Base-by-base conservation (phyloP, 2,113 vertebrate species). In the Lates calcarifer region DNA sequence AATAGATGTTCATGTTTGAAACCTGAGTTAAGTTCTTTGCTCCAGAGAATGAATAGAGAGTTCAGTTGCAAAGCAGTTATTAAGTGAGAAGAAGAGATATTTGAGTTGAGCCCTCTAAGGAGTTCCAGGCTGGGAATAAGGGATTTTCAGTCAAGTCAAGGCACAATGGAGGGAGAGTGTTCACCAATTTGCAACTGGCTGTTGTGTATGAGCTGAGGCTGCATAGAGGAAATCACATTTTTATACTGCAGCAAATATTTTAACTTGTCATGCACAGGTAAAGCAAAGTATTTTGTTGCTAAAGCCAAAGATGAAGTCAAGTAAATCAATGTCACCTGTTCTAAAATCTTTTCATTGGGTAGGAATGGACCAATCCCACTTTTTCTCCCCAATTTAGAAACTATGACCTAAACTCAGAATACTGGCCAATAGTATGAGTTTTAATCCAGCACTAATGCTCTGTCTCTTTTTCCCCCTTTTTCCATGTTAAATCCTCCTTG, bases 41-140 rank as follows among this genome's bases (percentile, higher is more conserved):
- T 69, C 14, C 0, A 10, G n/a, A 86, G 70, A 72, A 83, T 82
- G 79, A 43, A 33, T 0, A 68, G 79, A 68, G 79, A 65, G 81
- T 74, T 81, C 1, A 57, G 69, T 78, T 76, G 56, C 73, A 89
- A 51, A 45, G 37, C 14, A 2, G 72, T 66, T 82, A 70, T 77
- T 39, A 79, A 74, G 17, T 39, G 29, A 53, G 35, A 5, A 49
- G 60, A 12, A 2, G 9, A 65, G 29, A 53, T 49, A n/a, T 69
- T 20, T 22, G 71, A 53, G 69, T 65, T 31, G 5, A 81, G 41
- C 35, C 64, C 74, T 79, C 76, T 56, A 29, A 73, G 74, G 83
- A 87, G 74, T 81, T 51, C 72, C 49, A 83, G 15, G 51, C 24
- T 53, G 82, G 74, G 83, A 81, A 8, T 43, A 43, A 66, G n/a